Conservation (phyloP, 1,140 invertebrate genomes). For the Lanistes nyassanus region DNA sequence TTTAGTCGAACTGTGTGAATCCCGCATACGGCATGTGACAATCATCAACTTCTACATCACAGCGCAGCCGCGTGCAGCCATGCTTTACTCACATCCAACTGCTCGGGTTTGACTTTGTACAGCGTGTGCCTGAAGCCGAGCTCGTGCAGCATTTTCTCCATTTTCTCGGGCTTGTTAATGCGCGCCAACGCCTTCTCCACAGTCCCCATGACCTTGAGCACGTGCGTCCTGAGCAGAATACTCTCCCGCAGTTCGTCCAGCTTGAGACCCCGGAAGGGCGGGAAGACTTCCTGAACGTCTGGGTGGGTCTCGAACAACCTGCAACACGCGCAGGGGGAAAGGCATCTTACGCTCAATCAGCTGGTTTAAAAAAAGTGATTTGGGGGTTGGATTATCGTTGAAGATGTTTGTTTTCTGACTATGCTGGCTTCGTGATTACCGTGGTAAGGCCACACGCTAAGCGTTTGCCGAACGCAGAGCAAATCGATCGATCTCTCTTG, state of each 20-base stretch:
- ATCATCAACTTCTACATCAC: no score
- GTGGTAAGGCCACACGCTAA: no score
- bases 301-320: conserved; percentile 74
- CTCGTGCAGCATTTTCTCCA: conserved; percentile 68
- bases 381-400: no score
- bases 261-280: conserved; percentile 70
- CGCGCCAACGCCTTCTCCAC: conserved; percentile 72
- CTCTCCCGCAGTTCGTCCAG: conserved; percentile 70
- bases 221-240: conserved; percentile 70
- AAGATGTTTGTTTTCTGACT: no score
- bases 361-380: no score
- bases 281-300: conserved; percentile 72
- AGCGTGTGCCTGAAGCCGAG: conserved; percentile 70
- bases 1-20: no score
- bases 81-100: conserved; percentile 71
- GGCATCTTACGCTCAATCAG: no score
- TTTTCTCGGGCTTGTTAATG: conserved; percentile 70
- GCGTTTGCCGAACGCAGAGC: no score
- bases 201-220: conserved; percentile 71
- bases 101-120: conserved; percentile 71
- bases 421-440: no score
- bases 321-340: conserved; percentile 33
- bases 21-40: no score
- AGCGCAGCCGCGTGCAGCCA: no score
- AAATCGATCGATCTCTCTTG: no score